These are phyloP conservation scores for Crepidodera aurea DNA, from an alignment of 2,888 invertebrate species.

Conservation along the genomic window DNA sequence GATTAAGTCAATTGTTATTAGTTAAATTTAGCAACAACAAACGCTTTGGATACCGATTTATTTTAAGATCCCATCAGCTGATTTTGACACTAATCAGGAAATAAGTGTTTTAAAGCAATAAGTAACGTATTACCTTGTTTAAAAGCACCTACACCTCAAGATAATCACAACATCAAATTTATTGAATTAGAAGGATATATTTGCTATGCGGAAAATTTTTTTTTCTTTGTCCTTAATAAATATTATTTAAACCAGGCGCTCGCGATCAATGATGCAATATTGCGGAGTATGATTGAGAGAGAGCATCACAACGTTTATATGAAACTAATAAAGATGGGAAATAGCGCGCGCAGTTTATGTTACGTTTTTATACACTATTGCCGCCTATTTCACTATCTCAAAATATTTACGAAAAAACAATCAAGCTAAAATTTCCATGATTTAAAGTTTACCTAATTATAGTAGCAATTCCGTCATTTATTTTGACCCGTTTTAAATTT, in stretches of 20 bases:
- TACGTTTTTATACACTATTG: neutral
- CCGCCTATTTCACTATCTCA: neutral
- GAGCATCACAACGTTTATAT: slow-evolving; percentile 29
- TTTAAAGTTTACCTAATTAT: no score
- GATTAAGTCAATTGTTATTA: neutral
- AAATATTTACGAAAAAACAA: no score
- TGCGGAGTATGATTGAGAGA: slow-evolving; percentile 30
- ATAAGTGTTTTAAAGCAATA: neutral
- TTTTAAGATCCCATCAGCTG: slow-evolving; percentile 35
- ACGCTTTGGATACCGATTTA: neutral
- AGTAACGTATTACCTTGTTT: neutral
- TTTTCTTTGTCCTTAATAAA: slow-evolving; percentile 46
- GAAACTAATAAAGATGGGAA: neutral
- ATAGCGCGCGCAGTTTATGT: slow-evolving; percentile 18
- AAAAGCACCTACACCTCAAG: neutral
- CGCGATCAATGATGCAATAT: slow-evolving; percentile 56
- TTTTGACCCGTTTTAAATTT: neutral
- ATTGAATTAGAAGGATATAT: slow-evolving; percentile 12
- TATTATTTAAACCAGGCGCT: slow-evolving; percentile 51
- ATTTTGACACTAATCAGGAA: slow-evolving; percentile 25
- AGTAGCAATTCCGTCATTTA: no score
- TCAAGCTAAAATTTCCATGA: no score
- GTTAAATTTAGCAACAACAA: neutral
- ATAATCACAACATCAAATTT: neutral
- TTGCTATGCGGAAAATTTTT: slow-evolving; percentile 1